These are phyloP conservation scores for Caenorhabditis sp. DNA, from an alignment of 2,888 invertebrate species.

Conservation along the genomic window DNA sequence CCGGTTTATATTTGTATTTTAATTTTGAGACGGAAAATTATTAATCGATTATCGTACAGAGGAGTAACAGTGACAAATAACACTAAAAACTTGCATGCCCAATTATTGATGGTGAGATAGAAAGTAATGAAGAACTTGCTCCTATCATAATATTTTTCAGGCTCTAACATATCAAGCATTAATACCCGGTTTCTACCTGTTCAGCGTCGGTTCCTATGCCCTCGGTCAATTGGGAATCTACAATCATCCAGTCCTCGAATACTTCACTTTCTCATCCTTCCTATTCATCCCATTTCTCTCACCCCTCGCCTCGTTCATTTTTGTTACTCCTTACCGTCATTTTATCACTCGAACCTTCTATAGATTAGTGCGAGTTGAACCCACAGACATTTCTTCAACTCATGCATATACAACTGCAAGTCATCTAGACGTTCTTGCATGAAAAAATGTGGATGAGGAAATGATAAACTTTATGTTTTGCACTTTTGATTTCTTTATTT, in stretches of 20 bases:
- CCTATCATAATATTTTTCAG: constrained; percentile 11
- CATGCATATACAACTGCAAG: too few relatives aligned
- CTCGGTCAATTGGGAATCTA: constrained; percentile 15
- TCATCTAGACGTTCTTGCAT: too few relatives aligned
- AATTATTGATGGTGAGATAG: constrained; percentile 19
- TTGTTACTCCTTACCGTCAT: constrained; percentile 32
- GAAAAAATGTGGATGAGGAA: too few relatives aligned
- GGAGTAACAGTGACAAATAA: constrained; percentile 19
- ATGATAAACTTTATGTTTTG: too few relatives aligned
- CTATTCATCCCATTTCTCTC: constrained; percentile 32
- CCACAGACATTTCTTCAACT: too few relatives aligned
- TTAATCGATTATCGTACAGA: constrained; percentile 1
- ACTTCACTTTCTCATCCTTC: constrained; percentile 16
- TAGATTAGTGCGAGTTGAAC: background rate
- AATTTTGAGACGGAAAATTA: constrained; percentile 17
- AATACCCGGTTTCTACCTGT: constrained; percentile 29
- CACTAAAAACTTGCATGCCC: constrained; percentile 24
- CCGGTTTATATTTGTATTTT: constrained; percentile 37
- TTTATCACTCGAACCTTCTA: background rate
- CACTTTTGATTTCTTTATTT: too few relatives aligned
- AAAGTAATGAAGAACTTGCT: background rate
- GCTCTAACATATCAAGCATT: constrained; percentile 29
- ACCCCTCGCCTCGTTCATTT: constrained; percentile 29
- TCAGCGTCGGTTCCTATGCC: constrained; percentile 32
- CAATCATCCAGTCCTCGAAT: constrained; percentile 36